phyloP scores from a whole-genome alignment of 2,888 invertebrate genomes.

The Stomorhina lunata region DNA sequence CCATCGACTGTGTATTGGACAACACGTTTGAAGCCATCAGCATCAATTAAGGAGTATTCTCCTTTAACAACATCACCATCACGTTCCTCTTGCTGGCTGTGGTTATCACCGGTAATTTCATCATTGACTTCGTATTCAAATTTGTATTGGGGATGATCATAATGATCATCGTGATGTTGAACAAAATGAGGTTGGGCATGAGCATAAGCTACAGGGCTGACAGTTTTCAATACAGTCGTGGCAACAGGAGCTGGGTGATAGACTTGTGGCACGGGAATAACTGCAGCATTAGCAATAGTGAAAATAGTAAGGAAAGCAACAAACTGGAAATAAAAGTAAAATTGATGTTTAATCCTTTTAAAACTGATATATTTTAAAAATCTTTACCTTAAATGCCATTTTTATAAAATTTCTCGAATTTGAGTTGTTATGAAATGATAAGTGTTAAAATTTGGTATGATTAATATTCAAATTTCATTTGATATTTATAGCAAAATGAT shows the following conservation, averaged over 20 bases:
- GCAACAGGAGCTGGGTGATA: slow-evolving; percentile 16
- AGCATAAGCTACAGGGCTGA: slow-evolving; percentile 48
- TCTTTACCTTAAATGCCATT: slow-evolving; percentile 57
- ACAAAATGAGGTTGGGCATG: slow-evolving; percentile 70
- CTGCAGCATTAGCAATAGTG: slow-evolving; percentile 73
- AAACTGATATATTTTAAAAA: too few species aligned
- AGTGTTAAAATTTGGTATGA: background rate
- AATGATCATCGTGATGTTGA: slow-evolving; percentile 72
- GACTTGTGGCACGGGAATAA: slow-evolving; percentile 66
- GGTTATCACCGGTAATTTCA: slow-evolving; percentile 74
- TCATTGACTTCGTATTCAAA: slow-evolving; percentile 76
- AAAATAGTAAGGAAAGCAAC: slow-evolving; percentile 72
- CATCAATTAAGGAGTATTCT: slow-evolving; percentile 76
- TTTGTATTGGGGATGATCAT: slow-evolving; percentile 76
- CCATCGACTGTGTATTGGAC: slow-evolving; percentile 69
- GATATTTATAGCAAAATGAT: slow-evolving; percentile 42
- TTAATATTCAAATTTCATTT: slow-evolving; percentile 11
- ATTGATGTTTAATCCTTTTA: background rate
- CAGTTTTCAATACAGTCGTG: slow-evolving; percentile 4
- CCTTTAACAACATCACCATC: slow-evolving; percentile 77
- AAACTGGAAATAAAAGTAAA: slow-evolving; percentile 66
- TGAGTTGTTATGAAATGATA: background rate
- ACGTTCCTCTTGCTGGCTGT: slow-evolving; percentile 76
- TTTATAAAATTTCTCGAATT: background rate
- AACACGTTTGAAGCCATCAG: slow-evolving; percentile 75